These are phyloP conservation scores for Corythornis cristatus DNA, from an alignment of 2,113 vertebrate genomes.

Conservation along the genomic window DNA sequence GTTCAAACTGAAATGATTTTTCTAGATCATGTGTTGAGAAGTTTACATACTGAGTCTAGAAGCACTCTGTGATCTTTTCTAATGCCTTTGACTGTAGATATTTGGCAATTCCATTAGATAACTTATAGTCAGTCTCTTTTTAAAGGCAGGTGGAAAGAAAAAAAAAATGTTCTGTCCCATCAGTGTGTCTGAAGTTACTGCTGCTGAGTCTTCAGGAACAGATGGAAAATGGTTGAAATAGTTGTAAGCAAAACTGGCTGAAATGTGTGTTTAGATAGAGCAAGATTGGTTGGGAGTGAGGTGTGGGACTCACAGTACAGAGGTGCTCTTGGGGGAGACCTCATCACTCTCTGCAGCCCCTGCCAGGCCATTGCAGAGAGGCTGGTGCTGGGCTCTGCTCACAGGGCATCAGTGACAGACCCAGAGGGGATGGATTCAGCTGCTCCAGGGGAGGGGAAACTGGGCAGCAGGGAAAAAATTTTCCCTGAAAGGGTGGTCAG, in stretches of 20 bases:
- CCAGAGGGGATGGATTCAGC: no score
- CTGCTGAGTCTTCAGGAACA: conserved; percentile 5
- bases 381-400: no score
- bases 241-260: conserved; percentile 33
- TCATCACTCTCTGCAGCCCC: no score
- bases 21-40: background rate
- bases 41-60: background rate
- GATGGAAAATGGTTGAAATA: background rate
- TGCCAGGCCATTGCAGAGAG: no score
- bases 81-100: background rate
- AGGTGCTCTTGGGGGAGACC: background rate
- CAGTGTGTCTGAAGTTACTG: background rate
- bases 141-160: background rate
- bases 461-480: no score
- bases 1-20: background rate
- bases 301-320: conserved; percentile 36
- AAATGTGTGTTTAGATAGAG: conserved; percentile 16
- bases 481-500: no score
- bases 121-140: background rate
- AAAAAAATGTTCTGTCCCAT: background rate
- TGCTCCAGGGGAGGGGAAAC: no score
- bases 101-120: background rate
- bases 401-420: no score
- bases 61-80: background rate
- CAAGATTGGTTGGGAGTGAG: conserved; percentile 14